These are phyloP conservation scores for Pholis gunnellus DNA, from an alignment of 2,113 vertebrate species.

Conservation along the genomic window DNA sequence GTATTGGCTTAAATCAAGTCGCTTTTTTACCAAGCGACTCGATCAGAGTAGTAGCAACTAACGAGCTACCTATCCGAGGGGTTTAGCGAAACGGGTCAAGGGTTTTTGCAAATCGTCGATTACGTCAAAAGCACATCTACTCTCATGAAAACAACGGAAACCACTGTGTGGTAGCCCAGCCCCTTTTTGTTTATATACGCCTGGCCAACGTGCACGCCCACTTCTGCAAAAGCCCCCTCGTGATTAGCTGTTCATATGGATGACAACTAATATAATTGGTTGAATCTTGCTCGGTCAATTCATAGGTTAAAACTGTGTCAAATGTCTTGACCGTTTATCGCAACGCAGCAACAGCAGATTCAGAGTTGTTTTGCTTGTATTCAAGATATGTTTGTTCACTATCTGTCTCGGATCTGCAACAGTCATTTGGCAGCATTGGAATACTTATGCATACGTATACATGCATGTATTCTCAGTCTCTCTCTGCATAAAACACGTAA, in stretches of 20 bases:
- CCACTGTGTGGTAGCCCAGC: constrained; percentile 35
- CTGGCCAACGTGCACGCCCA: neutral
- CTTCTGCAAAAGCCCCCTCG: accelerated
- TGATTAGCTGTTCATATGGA: constrained; percentile 57
- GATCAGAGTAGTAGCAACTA: constrained; percentile 54
- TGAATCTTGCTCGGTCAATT: neutral
- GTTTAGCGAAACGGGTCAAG: neutral
- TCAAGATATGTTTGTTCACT: neutral
- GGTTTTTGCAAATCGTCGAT: constrained; percentile 20
- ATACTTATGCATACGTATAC: neutral
- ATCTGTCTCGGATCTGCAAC: neutral
- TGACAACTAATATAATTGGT: constrained; percentile 46
- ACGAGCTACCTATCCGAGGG: constrained; percentile 8
- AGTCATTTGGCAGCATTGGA: neutral
- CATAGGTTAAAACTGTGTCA: neutral
- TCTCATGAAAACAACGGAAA: constrained; percentile 59
- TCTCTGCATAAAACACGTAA: neutral
- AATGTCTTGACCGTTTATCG: neutral
- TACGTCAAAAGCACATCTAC: neutral
- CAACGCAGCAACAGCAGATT: neutral
- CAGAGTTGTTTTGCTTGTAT: neutral
- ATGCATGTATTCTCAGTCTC: neutral
- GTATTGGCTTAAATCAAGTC: constrained; percentile 73
- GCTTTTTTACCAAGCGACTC: constrained; percentile 76
- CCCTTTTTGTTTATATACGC: constrained; percentile 47